Base-by-base conservation (phyloP, 1,140 invertebrate species). In the Dolichoris vasculosae region DNA sequence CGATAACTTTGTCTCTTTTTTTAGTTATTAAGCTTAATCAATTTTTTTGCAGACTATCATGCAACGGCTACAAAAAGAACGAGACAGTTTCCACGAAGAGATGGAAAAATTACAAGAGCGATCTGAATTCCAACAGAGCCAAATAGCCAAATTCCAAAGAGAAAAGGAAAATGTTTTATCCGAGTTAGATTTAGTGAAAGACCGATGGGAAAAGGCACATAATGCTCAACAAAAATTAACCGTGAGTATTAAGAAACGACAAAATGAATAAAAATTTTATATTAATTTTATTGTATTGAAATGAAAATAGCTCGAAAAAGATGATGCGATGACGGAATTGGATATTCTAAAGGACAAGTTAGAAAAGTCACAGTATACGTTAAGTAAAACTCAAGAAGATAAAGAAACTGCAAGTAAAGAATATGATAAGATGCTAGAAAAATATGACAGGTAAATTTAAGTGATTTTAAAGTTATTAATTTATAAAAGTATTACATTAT, bases 371-470 rank as follows among this genome's bases (percentile, higher is more conserved):
- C 95, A 97, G 63, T 96, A 96, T 86, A 94, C 96, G 38, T 94
- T 96, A 77, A 95, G 96, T 89, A 98, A 98, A 92, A 95, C 96
- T 0, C 95, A 97, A 84, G 97, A 98, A 89, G 98, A 98, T 89
- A 97, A 97, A 89, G 98, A 98, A 89, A 96, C 94, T 77, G 95
- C 96, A 59, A 96, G 97, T 93, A 97, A 97, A 93, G 98, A 99
- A 93, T 97, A 97, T 90, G 97, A 98, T 89, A 97, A 98, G 93
- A 95, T 98, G 93, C 93, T 98, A 88, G 98, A 98, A 93, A 98
- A 98, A 94, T 97, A 98, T 91, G 98, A 98, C 93, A 96, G 97
- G 96, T 97, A 95, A 91, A 86, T 82, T 13, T 32, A 13, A 48
- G 46, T 51, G 4, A 46, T n/a, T 75, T n/a, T 79, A 76, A 87